These are phyloP conservation scores for Erpornis zantholeuca DNA, from an alignment of 2,113 vertebrate genomes.

Conservation along the genomic window DNA sequence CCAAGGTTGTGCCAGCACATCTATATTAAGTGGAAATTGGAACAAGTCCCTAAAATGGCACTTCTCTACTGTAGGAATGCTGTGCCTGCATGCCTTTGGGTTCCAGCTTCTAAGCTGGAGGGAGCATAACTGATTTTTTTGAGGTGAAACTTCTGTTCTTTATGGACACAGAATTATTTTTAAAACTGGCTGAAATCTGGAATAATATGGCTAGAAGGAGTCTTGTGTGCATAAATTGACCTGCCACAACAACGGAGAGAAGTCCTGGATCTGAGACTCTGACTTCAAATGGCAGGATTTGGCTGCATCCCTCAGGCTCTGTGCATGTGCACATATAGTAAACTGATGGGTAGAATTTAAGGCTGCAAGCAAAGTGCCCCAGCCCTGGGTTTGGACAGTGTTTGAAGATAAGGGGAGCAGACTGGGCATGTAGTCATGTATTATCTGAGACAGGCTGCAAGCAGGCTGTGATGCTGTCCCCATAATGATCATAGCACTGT, in stretches of 20 bases:
- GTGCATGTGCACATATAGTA: not conserved
- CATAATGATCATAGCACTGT: accelerated
- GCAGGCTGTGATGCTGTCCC: not conserved
- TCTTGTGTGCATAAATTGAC: not conserved
- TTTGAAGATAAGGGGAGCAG: not conserved
- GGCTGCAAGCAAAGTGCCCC: not conserved
- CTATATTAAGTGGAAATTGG: conserved; percentile 10
- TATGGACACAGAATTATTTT: not conserved
- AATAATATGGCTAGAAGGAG: not conserved
- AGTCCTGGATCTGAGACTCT: not conserved
- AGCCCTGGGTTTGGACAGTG: not conserved
- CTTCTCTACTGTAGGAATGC: not conserved
- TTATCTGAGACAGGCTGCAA: not conserved
- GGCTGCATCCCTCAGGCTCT: not conserved
- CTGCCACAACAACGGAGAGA: not conserved
- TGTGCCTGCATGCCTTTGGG: not conserved
- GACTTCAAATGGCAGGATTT: not conserved
- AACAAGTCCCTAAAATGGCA: not conserved
- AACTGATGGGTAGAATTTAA: not conserved
- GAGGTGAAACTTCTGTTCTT: not conserved
- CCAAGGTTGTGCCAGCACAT: conserved; percentile 7
- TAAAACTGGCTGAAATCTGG: not conserved
- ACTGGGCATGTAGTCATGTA: not conserved
- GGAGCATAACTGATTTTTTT: not conserved
- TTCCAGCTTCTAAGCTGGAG: not conserved